A percentile compares a stretch with the other conserved stretches of the same genome.
Evolutionary conservation across 2,888 invertebrate genomes (phyloP).

Genomic region (Melitaea athalia): DNA sequence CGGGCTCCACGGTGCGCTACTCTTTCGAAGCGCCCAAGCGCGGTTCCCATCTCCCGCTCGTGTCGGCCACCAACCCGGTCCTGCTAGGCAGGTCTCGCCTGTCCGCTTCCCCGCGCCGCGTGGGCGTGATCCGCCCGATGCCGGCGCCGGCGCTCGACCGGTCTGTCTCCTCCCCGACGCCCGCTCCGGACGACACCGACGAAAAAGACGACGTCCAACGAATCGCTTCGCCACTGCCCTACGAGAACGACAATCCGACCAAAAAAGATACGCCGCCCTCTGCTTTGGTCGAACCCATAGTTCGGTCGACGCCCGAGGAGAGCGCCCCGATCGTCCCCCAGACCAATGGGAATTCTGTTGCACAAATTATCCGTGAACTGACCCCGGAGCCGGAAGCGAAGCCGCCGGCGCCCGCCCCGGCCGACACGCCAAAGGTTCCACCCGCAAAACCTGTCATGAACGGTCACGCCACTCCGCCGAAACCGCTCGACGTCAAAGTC

Average conservation of each 20-base stretch:
- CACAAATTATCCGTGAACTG: constrained; percentile 32
- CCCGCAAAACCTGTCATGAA: constrained; percentile 47
- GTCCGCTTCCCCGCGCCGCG: constrained; percentile 67
- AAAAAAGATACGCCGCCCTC: constrained; percentile 57
- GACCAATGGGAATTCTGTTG: constrained; percentile 24
- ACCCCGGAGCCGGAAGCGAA: constrained; percentile 41
- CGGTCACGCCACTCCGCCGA: constrained; percentile 48
- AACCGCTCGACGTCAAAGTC: constrained; percentile 34
- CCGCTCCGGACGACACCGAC: constrained; percentile 36
- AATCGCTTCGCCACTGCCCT: constrained; percentile 45
- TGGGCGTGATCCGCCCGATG: constrained; percentile 83
- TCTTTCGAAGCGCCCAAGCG: constrained; percentile 73
- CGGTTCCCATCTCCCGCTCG: constrained; percentile 66
- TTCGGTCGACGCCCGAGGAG: constrained; percentile 58
- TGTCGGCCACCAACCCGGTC: constrained; percentile 68
- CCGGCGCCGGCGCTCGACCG: constrained; percentile 52
- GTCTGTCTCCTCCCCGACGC: constrained; percentile 38
- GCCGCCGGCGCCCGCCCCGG: constrained; percentile 28
- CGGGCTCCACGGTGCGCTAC: constrained; percentile 85
- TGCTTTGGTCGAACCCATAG: constrained; percentile 71
- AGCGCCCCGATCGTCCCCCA: constrained; percentile 43
- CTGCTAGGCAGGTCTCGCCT: constrained; percentile 61
- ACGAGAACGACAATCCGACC: constrained; percentile 45
- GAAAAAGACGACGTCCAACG: constrained; percentile 47
- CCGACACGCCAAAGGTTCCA: constrained; percentile 38